Base-by-base conservation (phyloP, 2,797 vertebrate species). In the Cynopterus sphinx region DNA sequence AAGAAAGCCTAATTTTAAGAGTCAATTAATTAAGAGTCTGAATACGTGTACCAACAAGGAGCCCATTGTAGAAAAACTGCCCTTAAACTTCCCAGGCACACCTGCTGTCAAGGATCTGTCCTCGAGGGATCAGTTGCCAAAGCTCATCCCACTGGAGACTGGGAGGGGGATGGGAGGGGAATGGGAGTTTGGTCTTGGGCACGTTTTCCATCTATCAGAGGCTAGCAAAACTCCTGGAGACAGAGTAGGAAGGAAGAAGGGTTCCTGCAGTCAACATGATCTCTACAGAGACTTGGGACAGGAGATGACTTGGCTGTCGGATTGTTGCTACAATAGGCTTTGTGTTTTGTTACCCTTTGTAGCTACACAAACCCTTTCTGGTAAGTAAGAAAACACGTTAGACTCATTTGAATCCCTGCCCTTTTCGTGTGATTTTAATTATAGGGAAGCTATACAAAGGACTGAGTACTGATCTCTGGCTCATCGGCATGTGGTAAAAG, bases 401-500 rank as follows among this genome's bases (percentile, higher is more conserved):
- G 53, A 61, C 46, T 95, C 83, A 55, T 93, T 94, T 85, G 74
- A 91, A 94, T 94, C 53, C 75, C 83, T 96, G 75, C 91, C 79
- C 89, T 96, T 95, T 96, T 91, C 84, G 89, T 91, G 49, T 71
- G 78, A 94, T 90, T 95, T 96, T 96, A 94, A 78, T 96, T 96
- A 83, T 11, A 75, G 91, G 74, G 53, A 95, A 87, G 51, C 81
- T 26, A 21, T 39, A 75, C 59, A 65, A 33, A 95, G 68, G 90
- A 59, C 0, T 55, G 73, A 88, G 41, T 31, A 4, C 68, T 73
- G 53, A 90, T 71, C 55, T 63, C n/a, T 17, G 57, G 74, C 71
- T 97, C 92, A 86, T 73, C 61, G 26, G 78, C 24, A 36, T 19
- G 68, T 53, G 57, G 21, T 51, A 68, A 83, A 71, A 43, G 26